phyloP scores from a whole-genome alignment of 2,888 invertebrate genomes.

The Tillus elongatus region DNA sequence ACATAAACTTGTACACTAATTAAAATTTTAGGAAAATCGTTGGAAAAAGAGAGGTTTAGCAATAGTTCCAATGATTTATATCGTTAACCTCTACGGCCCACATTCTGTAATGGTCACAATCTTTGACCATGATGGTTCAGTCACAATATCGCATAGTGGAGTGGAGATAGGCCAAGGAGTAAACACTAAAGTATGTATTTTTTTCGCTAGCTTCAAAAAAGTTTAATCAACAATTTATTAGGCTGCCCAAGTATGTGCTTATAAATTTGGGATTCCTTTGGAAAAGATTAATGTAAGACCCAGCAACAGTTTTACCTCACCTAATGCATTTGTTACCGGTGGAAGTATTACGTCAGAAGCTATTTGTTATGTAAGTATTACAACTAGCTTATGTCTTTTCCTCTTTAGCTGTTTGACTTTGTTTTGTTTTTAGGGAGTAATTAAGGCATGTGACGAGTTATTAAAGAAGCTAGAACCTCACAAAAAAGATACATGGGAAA shows the following conservation, averaged over 20 bases:
- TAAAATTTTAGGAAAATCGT: constrained; percentile 55
- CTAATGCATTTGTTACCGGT: constrained; percentile 40
- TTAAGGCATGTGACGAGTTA: constrained; percentile 57
- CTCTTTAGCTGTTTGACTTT: constrained; percentile 2
- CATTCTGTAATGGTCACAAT: constrained; percentile 57
- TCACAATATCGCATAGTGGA: constrained; percentile 62
- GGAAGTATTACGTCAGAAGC: constrained; percentile 35
- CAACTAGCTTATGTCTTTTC: background rate
- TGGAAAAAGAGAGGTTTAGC: constrained; percentile 73
- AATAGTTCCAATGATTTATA: constrained; percentile 61
- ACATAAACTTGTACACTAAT: no score
- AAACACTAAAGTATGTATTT: constrained; percentile 61
- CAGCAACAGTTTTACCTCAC: constrained; percentile 33
- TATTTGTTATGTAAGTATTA: constrained; percentile 28
- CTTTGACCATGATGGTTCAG: constrained; percentile 61
- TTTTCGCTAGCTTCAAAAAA: no score
- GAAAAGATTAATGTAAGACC: constrained; percentile 39
- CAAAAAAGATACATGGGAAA: constrained; percentile 50
- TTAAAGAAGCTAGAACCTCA: constrained; percentile 52
- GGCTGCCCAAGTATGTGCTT: constrained; percentile 42
- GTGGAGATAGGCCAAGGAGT: constrained; percentile 76
- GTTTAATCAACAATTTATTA: no score
- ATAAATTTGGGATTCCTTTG: constrained; percentile 41
- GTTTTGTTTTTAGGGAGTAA: constrained; percentile 38
- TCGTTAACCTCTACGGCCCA: constrained; percentile 45